A percentile compares a stretch with the other conserved stretches of the same genome.
Evolutionary conservation across 2,888 invertebrate genomes (phyloP).

Genomic region (Pycnomerus fuliginosus): DNA sequence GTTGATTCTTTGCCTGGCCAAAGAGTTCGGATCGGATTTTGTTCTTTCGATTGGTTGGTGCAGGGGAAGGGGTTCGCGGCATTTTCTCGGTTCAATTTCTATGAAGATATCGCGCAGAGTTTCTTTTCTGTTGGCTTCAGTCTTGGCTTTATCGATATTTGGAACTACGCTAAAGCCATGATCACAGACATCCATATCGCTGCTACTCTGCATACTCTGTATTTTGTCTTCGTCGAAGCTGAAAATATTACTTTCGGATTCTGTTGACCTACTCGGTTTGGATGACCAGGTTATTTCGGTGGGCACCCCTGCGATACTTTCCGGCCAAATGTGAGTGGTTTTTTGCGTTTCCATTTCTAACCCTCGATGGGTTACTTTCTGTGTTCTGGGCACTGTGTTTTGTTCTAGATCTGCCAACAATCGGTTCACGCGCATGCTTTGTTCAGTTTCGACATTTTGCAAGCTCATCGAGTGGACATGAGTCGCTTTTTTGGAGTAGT

Average conservation of each 20-base stretch:
- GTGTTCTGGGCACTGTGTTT: slow-evolving; percentile 52
- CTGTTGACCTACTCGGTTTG: slow-evolving; percentile 57
- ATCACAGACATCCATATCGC: slow-evolving; percentile 41
- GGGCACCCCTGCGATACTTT: slow-evolving; percentile 56
- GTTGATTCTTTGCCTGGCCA: slow-evolving; percentile 70
- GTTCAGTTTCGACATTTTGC: slow-evolving; percentile 70
- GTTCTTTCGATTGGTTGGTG: slow-evolving; percentile 80
- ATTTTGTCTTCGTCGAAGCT: slow-evolving; percentile 77
- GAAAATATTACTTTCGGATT: slow-evolving; percentile 71
- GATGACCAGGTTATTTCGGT: slow-evolving; percentile 55
- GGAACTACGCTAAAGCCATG: slow-evolving; percentile 46
- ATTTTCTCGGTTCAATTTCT: slow-evolving; percentile 69
- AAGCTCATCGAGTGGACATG: slow-evolving; percentile 68
- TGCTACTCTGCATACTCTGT: slow-evolving; percentile 65
- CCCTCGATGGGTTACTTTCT: slow-evolving; percentile 32
- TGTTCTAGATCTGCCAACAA: slow-evolving; percentile 57
- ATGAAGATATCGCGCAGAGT: slow-evolving; percentile 52
- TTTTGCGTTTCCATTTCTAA: slow-evolving; percentile 28
- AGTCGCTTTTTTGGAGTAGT: slow-evolving; percentile 53
- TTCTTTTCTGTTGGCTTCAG: slow-evolving; percentile 37
- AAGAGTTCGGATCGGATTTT: slow-evolving; percentile 82
- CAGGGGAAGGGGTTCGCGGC: slow-evolving; percentile 48
- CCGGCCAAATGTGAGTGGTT: slow-evolving; percentile 59
- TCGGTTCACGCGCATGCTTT: slow-evolving; percentile 57
- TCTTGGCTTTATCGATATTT: slow-evolving; percentile 39